Evolutionary conservation across 2,797 vertebrate genomes (phyloP), one percentile per base, ranked within the genome.

Genomic region (Cephalopachus bancanus): DNA sequence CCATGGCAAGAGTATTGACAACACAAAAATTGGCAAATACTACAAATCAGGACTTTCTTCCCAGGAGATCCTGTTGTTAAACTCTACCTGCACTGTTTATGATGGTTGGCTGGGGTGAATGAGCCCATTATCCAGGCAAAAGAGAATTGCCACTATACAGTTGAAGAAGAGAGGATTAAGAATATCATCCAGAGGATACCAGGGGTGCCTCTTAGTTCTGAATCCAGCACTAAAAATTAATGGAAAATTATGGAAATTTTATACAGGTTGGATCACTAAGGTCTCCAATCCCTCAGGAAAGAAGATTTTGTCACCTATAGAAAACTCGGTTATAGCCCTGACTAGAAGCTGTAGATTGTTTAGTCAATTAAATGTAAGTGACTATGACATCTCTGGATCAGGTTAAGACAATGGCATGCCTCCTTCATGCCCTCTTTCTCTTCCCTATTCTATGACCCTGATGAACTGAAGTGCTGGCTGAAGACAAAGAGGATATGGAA

Each of bases 111-210:
- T 79, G 10, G 28, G 51, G 59, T 84, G 65, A 93, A 57, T 59
- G 20, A 33, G 26, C 12, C 22, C 86, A 59, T 93, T 94, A 91
- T 55, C 37, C 94, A 87, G 62, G 53, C 49, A 81, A 76, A 89
- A 67, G 59, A 91, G 60, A 89, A 94, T 1, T 79, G 60, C 92
- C 76, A 62, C n/a, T 19, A 85, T 20, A 60, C 9, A 83, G 51
- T 3, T 60, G 30, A 80, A 64, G n/a, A 81, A 91, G 59, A 8
- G 17, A 94, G 59, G 14, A 62, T 83, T 83, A 86, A 12, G 64
- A 37, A 55, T n/a, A 78, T 44, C 94, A 96, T 14, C 15, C n/a
- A 89, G 49, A 88, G 79, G 57, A 83, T 78, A 24, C 64, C 64
- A 62, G n/a, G 62, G n/a, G 17, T 2, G 87, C 10, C 4, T 89